These are phyloP conservation scores for Mya arenaria DNA, from an alignment of 1,140 invertebrate species.

Conservation along the genomic window DNA sequence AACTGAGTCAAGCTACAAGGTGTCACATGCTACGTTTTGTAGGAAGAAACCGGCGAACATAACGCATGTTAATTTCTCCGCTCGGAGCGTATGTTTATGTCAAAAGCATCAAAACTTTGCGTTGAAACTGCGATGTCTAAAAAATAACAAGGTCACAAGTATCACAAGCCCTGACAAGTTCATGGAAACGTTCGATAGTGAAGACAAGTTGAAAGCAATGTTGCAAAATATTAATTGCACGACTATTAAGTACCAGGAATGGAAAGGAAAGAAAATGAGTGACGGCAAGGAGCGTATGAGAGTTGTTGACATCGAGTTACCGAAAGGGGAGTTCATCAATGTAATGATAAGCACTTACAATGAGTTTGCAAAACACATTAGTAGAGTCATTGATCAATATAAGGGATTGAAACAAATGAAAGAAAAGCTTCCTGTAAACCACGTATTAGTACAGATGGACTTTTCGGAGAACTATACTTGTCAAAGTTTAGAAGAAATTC, in stretches of 20 bases:
- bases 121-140: conserved; percentile 21
- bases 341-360: neutral
- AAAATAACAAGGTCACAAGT: conserved; percentile 19
- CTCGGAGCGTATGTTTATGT: conserved; percentile 33
- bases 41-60: conserved; percentile 2
- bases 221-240: neutral
- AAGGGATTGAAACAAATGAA: conserved; percentile 35
- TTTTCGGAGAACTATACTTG: conserved; percentile 29
- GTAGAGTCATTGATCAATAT: conserved; percentile 25
- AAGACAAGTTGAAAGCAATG: neutral
- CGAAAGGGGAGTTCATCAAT: conserved; percentile 16
- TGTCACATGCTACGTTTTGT: conserved; percentile 35
- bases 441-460: conserved; percentile 24
- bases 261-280: neutral
- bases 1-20: conserved; percentile 32
- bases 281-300: neutral
- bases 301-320: neutral
- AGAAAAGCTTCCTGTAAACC: conserved; percentile 12
- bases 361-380: conserved; percentile 38
- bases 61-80: conserved; percentile 25
- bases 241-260: neutral
- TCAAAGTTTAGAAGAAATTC: conserved; percentile 32
- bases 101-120: conserved; percentile 41
- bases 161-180: conserved; percentile 36
- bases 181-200: neutral